phyloP scores from a whole-genome alignment of 1,140 invertebrate species.

The Scaptomyza graminum region DNA sequence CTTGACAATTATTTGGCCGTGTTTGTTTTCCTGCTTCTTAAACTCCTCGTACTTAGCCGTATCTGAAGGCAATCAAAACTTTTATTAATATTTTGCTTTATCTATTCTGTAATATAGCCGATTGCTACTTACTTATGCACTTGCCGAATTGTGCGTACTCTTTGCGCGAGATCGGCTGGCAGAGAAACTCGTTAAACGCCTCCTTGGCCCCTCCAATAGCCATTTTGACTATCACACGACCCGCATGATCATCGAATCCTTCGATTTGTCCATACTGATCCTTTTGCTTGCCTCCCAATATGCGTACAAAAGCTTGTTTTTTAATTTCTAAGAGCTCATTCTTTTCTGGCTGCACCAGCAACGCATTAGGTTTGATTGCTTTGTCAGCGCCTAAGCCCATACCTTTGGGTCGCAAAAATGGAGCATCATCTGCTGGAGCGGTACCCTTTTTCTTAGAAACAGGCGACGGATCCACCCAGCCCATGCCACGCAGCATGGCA shows the following conservation, averaged over 20 bases:
- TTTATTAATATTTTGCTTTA: background rate
- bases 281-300: constrained; percentile 89
- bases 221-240: constrained; percentile 91
- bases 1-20: constrained; percentile 74
- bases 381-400: constrained; percentile 95
- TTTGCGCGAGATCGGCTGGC: constrained; percentile 89
- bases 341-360: constrained; percentile 83
- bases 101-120: background rate
- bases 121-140: constrained; percentile 89
- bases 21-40: constrained; percentile 85
- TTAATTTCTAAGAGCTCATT: constrained; percentile 87
- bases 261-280: constrained; percentile 93
- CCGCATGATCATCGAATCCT: constrained; percentile 93
- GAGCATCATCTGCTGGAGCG: constrained; percentile 85
- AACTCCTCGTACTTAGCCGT: constrained; percentile 88
- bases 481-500: constrained; percentile 97
- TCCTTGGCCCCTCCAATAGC: constrained; percentile 88
- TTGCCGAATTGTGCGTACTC: constrained; percentile 93
- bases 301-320: constrained; percentile 89
- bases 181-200: constrained; percentile 90
- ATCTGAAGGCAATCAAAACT: constrained; percentile 85
- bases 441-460: constrained; percentile 87
- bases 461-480: constrained; percentile 88
- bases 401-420: constrained; percentile 90
- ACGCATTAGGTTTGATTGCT: constrained; percentile 84